Evolutionary conservation across 2,888 invertebrate genomes (phyloP).

Genomic region (Pedicia rivosa): DNA sequence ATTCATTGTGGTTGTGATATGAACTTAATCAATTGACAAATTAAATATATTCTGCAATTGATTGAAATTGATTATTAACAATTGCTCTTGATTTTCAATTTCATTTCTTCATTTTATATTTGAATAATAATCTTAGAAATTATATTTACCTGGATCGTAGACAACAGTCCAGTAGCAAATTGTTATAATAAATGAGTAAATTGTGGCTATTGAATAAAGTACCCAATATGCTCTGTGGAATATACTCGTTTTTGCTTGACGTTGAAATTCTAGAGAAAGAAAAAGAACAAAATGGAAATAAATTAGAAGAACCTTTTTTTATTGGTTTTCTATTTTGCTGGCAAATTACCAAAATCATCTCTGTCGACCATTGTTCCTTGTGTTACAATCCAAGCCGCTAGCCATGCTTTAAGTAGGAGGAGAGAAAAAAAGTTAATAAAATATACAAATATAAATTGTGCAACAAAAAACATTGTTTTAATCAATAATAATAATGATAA

Average conservation of each 20-base stretch:
- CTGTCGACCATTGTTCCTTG: constrained; percentile 33
- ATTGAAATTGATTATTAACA: too few relatives aligned
- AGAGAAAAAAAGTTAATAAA: too few relatives aligned
- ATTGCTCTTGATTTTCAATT: too few relatives aligned
- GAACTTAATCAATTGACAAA: too few relatives aligned
- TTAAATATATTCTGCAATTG: too few relatives aligned
- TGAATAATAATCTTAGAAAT: too few relatives aligned
- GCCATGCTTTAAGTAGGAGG: too few relatives aligned
- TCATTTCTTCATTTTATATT: too few relatives aligned
- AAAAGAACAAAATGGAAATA: background rate
- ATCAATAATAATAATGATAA: too few relatives aligned
- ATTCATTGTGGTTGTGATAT: too few relatives aligned
- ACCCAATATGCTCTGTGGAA: constrained; percentile 30
- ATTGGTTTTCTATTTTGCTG: background rate
- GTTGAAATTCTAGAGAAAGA: constrained; percentile 21
- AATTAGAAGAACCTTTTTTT: background rate
- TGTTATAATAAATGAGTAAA: constrained; percentile 30
- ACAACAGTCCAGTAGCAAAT: constrained; percentile 38
- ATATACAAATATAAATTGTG: too few relatives aligned
- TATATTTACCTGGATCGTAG: constrained; percentile 46
- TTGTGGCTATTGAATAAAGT: constrained; percentile 30
- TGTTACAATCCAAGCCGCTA: constrained; percentile 31
- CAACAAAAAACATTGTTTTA: too few relatives aligned
- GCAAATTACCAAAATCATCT: constrained; percentile 24
- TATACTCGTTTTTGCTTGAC: constrained; percentile 29